Conservation (phyloP, 2,113 vertebrate species). For the Eidolon helvum region DNA sequence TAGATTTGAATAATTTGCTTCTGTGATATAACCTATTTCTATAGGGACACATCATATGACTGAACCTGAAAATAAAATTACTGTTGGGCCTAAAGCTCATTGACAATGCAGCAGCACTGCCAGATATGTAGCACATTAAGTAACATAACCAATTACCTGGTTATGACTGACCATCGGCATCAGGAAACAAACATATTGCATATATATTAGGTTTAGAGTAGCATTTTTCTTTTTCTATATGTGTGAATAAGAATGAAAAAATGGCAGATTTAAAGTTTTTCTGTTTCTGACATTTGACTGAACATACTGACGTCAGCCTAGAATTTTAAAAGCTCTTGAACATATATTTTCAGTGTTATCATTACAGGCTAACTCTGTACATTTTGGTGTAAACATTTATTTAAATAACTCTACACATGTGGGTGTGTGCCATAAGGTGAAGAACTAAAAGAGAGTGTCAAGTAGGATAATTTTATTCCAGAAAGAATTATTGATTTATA, state of each 20-base stretch:
- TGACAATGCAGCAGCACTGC: background rate
- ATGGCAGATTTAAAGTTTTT: background rate
- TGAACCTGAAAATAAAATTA: conserved; percentile 58
- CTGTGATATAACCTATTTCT: conserved; percentile 37
- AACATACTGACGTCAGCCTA: background rate
- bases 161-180: background rate
- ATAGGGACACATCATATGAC: background rate
- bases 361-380: background rate
- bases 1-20: conserved; percentile 68
- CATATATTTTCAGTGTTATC: background rate
- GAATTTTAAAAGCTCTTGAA: conserved; percentile 26
- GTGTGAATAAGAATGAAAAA: background rate
- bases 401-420: background rate
- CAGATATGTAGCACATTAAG: background rate
- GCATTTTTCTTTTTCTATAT: background rate
- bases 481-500: background rate
- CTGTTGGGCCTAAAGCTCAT: background rate
- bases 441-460: background rate
- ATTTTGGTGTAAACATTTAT: background rate
- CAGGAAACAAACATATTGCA: background rate
- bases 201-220: background rate
- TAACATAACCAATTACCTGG: background rate
- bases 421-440: background rate
- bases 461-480: background rate
- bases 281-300: conserved; percentile 13